Evolutionary conservation across 2,888 invertebrate genomes (phyloP).

Genomic region (Lacanobia wlatinum): DNA sequence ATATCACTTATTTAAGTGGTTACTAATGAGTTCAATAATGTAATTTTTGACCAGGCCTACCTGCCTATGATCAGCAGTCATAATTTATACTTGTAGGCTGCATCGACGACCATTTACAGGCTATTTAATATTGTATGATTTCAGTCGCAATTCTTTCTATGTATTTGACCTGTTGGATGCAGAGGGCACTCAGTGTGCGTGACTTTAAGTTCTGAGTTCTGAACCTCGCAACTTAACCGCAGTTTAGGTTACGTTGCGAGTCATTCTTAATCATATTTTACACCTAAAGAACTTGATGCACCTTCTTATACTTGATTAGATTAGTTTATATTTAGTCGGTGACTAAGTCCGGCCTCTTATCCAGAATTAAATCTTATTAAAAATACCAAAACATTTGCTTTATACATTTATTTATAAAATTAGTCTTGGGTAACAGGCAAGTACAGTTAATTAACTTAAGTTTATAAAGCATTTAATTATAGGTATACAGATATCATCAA

Average conservation of each 20-base stretch:
- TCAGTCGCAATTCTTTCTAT: no score
- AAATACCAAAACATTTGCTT: background rate
- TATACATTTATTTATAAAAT: conserved; percentile 23
- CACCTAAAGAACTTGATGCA: background rate
- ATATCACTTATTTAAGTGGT: background rate
- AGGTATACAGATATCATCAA: background rate
- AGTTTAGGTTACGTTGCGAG: no score
- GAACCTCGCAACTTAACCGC: no score
- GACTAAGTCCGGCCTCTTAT: background rate
- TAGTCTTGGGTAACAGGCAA: background rate
- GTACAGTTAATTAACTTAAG: background rate
- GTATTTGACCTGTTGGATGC: background rate
- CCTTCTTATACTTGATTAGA: background rate
- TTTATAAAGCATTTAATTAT: background rate
- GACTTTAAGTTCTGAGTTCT: background rate
- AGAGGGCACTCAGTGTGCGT: background rate
- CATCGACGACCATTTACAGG: no score
- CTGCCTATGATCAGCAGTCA: no score
- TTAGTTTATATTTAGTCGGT: no score
- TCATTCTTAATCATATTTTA: background rate
- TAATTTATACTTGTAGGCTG: no score
- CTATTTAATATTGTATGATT: no score
- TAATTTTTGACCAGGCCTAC: background rate
- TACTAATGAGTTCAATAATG: background rate
- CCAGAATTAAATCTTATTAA: background rate